These are phyloP conservation scores for Nibea albiflora DNA, from an alignment of 2,113 vertebrate genomes.

Conservation along the genomic window DNA sequence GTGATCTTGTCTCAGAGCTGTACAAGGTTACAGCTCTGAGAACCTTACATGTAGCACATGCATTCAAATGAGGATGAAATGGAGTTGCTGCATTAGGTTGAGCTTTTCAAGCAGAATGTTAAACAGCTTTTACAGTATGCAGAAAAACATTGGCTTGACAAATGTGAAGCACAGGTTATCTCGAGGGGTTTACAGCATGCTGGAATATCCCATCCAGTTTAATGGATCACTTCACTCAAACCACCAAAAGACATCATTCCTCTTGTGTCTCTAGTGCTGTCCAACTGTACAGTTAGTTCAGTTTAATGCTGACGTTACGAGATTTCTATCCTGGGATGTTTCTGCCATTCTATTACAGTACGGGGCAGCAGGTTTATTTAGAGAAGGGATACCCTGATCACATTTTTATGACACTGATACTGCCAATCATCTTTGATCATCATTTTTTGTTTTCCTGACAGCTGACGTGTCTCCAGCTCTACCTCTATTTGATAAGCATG, in stretches of 20 bases:
- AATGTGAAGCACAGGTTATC: background rate
- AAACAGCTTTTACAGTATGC: background rate
- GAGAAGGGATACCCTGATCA: no score
- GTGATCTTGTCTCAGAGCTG: constrained; percentile 10
- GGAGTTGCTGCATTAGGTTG: background rate
- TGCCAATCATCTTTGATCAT: no score
- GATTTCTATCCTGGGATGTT: background rate
- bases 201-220: background rate
- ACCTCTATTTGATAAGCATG: no score
- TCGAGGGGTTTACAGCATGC: background rate
- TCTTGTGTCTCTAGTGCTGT: background rate
- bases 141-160: background rate
- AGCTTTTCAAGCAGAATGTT: background rate
- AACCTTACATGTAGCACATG: background rate
- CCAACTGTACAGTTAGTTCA: background rate
- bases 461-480: no score
- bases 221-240: background rate
- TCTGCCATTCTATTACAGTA: background rate
- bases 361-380: background rate
- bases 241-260: no score
- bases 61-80: background rate
- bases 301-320: background rate
- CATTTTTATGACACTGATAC: no score
- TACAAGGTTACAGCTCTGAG: background rate
- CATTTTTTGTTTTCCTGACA: no score